Base-by-base conservation (phyloP, 2,888 invertebrate species). In the Galeopsomyia nigrocyanea region DNA sequence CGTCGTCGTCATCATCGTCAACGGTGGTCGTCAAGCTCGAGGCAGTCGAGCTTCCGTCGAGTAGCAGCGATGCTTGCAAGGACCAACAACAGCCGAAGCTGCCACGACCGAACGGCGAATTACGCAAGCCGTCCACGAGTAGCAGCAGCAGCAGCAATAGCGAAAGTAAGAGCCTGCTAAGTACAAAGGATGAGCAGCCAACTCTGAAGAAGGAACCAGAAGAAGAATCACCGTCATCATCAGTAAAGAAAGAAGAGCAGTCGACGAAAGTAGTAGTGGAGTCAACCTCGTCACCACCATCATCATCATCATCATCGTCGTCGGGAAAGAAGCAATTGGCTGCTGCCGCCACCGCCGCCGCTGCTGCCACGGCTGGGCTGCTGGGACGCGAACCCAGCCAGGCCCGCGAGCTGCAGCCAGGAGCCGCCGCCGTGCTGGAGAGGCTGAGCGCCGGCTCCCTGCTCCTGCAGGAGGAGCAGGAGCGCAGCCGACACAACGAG, bases 201-300 rank as follows among this genome's bases (percentile, higher is more conserved):
- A 16, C 53, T 88, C 90, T 90, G 87, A 90, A 90, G 88, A 90
- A 90, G 89, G 89, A 68, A 71, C 67, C 49, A 9, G 47, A 65
- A 31, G 58, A 58, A 50, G 17, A 17, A 9, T 9, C n/a, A n/a
- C n/a, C n/a, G n/a, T n/a, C n/a, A n/a, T n/a, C n/a, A n/a, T n/a
- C 7, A 19, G 7, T 26, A n/a, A 31, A 17, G 16, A 57, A 22
- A 21, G 51, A 22, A 26, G 16, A n/a, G 21, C 21, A 14, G 5
- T n/a, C 39, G 16, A 10, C 49, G 1, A 22, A 39, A 60, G 14
- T 3, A 46, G 31, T 7, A 10, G 51, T 13, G 16, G 51, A n/a
- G n/a, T n/a, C 51, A n/a, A 16, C 51, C 5, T 10, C 51, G 16
- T 6, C 51, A 17, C 6, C 31, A 31, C 3, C 31, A 31, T 3